Evolutionary conservation across 2,888 invertebrate genomes (phyloP), one percentile per base, ranked within the genome.

Genomic region (Orthosia cruda): DNA sequence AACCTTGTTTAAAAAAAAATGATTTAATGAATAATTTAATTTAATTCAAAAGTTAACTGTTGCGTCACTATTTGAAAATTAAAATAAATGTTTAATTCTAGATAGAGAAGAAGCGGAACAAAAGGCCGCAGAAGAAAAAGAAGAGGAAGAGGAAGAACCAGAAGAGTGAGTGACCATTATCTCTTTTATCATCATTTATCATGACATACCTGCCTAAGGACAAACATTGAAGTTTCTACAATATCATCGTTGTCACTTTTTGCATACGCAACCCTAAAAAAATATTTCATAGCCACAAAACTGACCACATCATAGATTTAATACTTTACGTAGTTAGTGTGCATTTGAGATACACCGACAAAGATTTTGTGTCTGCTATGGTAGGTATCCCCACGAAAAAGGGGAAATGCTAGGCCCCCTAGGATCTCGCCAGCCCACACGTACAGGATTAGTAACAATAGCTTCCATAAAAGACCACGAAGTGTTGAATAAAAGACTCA

Each of bases 111-210:
- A 74, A 54, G 68, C 61, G 18, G 54, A 73, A 49, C 47, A 65
- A 58, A 23, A n/a, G 18, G 40, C 23, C 1, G 49, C 50, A 57
- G 26, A 66, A 26, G 59, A 50, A 26, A 26, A n/a, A 3, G 23
- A 50, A 52, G 26, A 66, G 20, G 50, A 59, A 32, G 61, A 40
- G 52, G 68, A 49, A 23, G 76, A 71, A 23, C 0, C 32, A 49
- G 80, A 77, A 40, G 80, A 81, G 84, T 84, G 75, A 77, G 84
- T n/a, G n/a, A n/a, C 32, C 7, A 32, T 32, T 32, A 32, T 32
- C 32, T 32, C 1, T 26, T 26, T 26, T 26, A 26, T 26, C 26
- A 32, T 7, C 7, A 32, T 32, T 32, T 32, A 32, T 32, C 32
- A 32, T 7, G 32, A 32, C 32, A 32, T 32, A 32, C 32, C 7